Evolutionary conservation across 2,797 vertebrate genomes (phyloP), one percentile per base, ranked within the genome.

Genomic region (Mormyrops attenuatus): DNA sequence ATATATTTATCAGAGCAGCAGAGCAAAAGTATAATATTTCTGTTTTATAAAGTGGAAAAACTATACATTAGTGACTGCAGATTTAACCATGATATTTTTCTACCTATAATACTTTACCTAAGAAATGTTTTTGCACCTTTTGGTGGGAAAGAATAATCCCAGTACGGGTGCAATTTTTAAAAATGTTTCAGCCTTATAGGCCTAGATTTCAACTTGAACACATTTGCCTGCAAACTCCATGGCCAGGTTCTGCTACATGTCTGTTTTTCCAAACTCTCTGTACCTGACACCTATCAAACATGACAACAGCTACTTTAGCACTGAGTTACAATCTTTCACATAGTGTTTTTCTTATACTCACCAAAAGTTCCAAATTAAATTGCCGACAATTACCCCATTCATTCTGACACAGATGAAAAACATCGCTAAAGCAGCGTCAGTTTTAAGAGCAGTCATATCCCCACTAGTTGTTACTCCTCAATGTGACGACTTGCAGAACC

Each of bases 401-500:
- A 30, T 26, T 52, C 22, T 47, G 7, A 52, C 41, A 50, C 38
- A 41, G 73, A 80, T n/a, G 5, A 20, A 80, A 9, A 80, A 20
- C 73, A 44, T 44, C 0, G 1, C 73, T 20, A 80, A 1, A 44
- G 44, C 17, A 80, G 44, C 52, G 47, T 52, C 47, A 85, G 1
- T 15, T 85, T 52, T 50, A 52, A 52, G 9, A 22, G 49, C 22
- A 52, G 47, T 49, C 41, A 49, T 52, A 52, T 88, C 88, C 91
- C 91, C 84, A 90, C 90, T 91, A 91, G 66, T 89, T 89, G 80
- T 49, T 88, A 63, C 90, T 92, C 63, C 89, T 88, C 89, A 89
- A 60, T 22, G 88, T 90, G 91, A 88, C 88, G 44, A 20, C 91
- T 92, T 92, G 92, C 90, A 93, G 91, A 84, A 86, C 50, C 41